phyloP scores from a whole-genome alignment of 2,888 invertebrate species.

The Xestia c-nigrum region DNA sequence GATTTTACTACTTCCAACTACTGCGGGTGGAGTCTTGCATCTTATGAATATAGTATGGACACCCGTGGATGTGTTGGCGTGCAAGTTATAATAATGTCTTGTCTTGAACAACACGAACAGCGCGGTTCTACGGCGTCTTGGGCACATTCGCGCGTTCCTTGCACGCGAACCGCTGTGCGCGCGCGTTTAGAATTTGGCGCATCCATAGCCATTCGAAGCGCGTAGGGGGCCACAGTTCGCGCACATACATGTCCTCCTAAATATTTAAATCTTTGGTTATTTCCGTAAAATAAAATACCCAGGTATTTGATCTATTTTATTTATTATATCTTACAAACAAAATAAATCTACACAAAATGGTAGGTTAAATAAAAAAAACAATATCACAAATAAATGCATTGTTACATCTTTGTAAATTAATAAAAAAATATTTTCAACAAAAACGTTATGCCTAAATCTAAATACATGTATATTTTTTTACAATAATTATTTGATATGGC shows the following conservation, averaged over 20 bases:
- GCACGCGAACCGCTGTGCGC: not conserved
- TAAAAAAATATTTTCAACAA: constrained; percentile 28
- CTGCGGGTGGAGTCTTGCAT: not conserved
- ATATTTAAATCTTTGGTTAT: not conserved
- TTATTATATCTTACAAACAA: constrained; percentile 12
- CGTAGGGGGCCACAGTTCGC: not conserved
- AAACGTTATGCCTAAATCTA: constrained; percentile 17
- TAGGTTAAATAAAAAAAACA: constrained; percentile 20
- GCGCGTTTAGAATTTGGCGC: not conserved
- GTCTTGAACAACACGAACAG: not conserved
- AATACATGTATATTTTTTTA: constrained; percentile 4
- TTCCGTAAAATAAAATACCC: not conserved
- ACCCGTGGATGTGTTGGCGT: not conserved
- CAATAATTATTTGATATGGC: constrained; percentile 39
- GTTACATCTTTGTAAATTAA: constrained; percentile 7
- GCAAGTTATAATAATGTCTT: not conserved
- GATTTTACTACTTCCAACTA: not conserved
- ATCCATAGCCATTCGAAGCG: not conserved
- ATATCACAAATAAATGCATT: constrained; percentile 57
- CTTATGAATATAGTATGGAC: not conserved
- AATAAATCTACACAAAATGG: constrained; percentile 39
- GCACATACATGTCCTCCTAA: not conserved
- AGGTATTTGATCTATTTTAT: not conserved
- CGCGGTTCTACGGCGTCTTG: not conserved
- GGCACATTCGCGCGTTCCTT: not conserved